A percentile compares a stretch with the other conserved stretches of the same genome.
Conservation (phyloP, 2,888 invertebrate species). For the Drosophila diplacantha region DNA sequence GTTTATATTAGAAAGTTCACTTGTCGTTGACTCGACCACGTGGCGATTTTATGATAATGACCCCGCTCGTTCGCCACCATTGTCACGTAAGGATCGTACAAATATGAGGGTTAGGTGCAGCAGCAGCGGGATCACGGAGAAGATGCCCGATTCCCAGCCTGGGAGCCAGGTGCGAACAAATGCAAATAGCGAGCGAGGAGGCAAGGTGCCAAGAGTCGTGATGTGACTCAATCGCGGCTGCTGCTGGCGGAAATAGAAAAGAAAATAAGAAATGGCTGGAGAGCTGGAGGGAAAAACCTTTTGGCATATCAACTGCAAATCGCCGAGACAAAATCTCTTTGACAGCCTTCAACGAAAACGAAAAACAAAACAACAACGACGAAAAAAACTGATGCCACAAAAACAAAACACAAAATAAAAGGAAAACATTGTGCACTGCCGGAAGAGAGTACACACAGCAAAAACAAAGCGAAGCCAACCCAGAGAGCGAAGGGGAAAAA, state of each 20-base stretch:
- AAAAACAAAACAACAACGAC: slow-evolving; percentile 34
- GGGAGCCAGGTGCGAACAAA: slow-evolving; percentile 44
- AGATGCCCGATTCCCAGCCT: slow-evolving; percentile 17
- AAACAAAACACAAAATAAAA: slow-evolving; percentile 4
- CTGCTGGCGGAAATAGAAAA: slow-evolving; percentile 25
- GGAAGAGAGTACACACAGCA: slow-evolving; percentile 60
- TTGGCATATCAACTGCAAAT: slow-evolving; percentile 59
- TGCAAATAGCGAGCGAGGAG: slow-evolving; percentile 39
- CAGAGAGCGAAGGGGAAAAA: slow-evolving; percentile 18
- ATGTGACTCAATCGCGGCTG: slow-evolving; percentile 42
- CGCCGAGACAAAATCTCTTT: slow-evolving; percentile 49
- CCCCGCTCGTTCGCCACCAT: slow-evolving; percentile 14
- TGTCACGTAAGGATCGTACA: slow-evolving; percentile 63
- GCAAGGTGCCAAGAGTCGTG: slow-evolving; percentile 50
- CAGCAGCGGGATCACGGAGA: slow-evolving; percentile 9
- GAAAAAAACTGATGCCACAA: slow-evolving; percentile 66
- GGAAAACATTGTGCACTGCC: slow-evolving; percentile 62
- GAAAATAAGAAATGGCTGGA: slow-evolving; percentile 16
- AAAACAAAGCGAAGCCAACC: slow-evolving; percentile 14
- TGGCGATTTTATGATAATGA: slow-evolving; percentile 68
- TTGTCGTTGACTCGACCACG: slow-evolving; percentile 49
- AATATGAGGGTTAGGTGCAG: slow-evolving; percentile 56
- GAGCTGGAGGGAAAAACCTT: slow-evolving; percentile 25
- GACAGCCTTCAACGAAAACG: slow-evolving; percentile 46
- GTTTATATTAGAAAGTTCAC: slow-evolving; percentile 31